Conservation (phyloP, 2,797 vertebrate species). For the Carcharodon carcharias region DNA sequence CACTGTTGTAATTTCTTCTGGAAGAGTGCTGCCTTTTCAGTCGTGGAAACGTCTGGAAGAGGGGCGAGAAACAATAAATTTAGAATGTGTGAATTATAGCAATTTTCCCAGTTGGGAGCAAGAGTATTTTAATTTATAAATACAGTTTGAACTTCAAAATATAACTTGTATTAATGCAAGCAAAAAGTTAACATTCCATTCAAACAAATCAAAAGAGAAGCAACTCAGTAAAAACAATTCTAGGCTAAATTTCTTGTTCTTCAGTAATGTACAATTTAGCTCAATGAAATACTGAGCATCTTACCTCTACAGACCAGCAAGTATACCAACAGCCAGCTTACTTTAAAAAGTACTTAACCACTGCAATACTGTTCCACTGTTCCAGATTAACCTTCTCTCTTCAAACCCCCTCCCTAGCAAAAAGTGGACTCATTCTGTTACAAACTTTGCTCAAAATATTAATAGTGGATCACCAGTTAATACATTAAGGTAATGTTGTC, state of each 20-base stretch:
- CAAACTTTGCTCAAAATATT: background rate
- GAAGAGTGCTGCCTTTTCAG: slow-evolving; percentile 98
- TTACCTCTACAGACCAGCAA: background rate
- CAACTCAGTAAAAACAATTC: background rate
- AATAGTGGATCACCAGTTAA: background rate
- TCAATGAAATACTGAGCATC: background rate
- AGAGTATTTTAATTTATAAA: background rate
- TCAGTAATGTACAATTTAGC: background rate
- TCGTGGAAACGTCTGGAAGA: slow-evolving; percentile 82
- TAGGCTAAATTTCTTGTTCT: background rate
- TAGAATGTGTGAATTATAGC: background rate
- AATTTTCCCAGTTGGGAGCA: background rate
- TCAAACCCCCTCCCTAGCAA: background rate
- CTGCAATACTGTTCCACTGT: background rate
- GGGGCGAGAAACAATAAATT: slow-evolving; percentile 44
- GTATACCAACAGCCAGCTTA: background rate
- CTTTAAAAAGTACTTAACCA: background rate
- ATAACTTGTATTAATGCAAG: background rate
- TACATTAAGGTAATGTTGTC: no score
- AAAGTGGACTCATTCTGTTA: background rate
- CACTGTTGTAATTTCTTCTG: slow-evolving; percentile 99
- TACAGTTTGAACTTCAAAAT: background rate
- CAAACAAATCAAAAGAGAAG: slow-evolving; percentile 21
- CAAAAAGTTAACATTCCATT: background rate
- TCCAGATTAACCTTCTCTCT: background rate